Conservation (phyloP, 2,113 vertebrate species). For the Callipepla californica region DNA sequence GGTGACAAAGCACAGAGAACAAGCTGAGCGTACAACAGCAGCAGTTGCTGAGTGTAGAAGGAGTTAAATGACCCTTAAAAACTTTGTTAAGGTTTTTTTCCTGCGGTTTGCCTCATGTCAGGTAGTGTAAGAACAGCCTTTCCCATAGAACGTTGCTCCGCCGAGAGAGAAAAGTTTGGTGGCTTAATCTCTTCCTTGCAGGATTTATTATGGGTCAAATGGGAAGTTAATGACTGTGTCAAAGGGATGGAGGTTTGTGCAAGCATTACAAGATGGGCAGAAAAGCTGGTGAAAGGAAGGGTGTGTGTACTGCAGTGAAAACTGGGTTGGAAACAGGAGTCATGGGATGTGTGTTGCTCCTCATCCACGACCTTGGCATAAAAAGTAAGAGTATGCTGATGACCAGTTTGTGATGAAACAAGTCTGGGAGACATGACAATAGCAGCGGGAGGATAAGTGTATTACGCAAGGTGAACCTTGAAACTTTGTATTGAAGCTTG, state of each 20-base stretch:
- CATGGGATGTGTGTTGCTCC: background rate
- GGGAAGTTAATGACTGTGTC: background rate
- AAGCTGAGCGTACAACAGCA: background rate
- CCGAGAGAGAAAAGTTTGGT: background rate
- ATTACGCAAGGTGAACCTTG: background rate
- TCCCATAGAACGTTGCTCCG: background rate
- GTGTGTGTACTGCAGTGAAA: background rate
- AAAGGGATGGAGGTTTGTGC: conserved; percentile 4
- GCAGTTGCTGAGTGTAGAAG: background rate
- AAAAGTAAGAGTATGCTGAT: background rate
- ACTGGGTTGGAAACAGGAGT: background rate
- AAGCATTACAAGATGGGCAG: background rate
- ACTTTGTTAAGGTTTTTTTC: background rate
- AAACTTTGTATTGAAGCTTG: background rate
- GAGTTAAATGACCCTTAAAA: background rate
- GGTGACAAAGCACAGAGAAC: conserved; percentile 25
- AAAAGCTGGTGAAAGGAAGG: background rate
- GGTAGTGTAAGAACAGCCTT: background rate
- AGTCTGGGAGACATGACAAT: background rate
- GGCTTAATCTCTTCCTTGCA: background rate
- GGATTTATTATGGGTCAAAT: background rate
- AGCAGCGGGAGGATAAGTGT: background rate
- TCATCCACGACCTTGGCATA: background rate
- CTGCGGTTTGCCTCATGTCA: background rate
- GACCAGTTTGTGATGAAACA: background rate